Conservation (phyloP, 2,797 vertebrate genomes). For the Crax fasciolata region DNA sequence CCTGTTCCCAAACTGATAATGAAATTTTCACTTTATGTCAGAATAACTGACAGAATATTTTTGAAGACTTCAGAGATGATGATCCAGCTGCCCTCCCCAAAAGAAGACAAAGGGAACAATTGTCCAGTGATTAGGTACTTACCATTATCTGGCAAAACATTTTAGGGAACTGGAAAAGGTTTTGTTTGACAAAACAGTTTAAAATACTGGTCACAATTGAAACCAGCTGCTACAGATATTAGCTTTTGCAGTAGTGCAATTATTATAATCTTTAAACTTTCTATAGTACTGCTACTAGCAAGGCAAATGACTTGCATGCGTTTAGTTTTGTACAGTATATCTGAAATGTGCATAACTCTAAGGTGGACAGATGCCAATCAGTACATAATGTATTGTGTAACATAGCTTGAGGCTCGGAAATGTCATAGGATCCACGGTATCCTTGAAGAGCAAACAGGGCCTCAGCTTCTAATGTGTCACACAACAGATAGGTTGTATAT, state of each 20-base stretch:
- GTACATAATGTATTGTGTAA: background rate
- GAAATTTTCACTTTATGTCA: constrained; percentile 9
- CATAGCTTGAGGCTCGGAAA: background rate
- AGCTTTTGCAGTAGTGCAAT: constrained; percentile 17
- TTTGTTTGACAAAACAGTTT: constrained; percentile 37
- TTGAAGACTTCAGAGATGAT: background rate
- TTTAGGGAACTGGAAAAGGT: constrained; percentile 1
- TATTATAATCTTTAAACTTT: constrained; percentile 27
- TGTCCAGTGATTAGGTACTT: constrained; percentile 4
- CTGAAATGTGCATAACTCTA: constrained; percentile 29
- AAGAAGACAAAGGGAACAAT: background rate
- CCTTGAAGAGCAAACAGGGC: constrained; percentile 39
- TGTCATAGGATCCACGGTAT: background rate
- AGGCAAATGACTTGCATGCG: constrained; percentile 17
- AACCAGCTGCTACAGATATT: constrained; percentile 53
- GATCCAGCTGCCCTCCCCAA: background rate
- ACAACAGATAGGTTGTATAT: constrained; percentile 50
- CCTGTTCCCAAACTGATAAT: background rate
- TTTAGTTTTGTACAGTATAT: background rate
- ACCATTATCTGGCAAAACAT: background rate
- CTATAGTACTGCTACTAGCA: background rate
- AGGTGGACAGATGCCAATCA: constrained; percentile 29
- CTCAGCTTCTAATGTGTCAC: constrained; percentile 44
- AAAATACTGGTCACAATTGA: constrained; percentile 35
- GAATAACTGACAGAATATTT: background rate